phyloP scores from a whole-genome alignment of 2,888 invertebrate genomes.

The Hemistola chrysoprasaria region DNA sequence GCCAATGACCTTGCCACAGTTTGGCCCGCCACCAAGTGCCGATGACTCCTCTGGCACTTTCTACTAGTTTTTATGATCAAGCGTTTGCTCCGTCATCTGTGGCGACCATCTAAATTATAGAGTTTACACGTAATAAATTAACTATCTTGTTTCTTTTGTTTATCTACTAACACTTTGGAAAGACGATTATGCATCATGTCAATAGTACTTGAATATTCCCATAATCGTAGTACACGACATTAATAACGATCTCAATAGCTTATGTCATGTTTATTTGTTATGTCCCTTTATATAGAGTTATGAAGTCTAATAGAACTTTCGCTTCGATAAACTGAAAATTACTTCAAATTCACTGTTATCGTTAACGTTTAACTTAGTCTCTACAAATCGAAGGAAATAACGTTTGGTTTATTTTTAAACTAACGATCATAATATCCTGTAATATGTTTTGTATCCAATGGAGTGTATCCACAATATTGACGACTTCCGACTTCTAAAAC shows the following conservation, averaged over 20 bases:
- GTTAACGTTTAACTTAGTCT: neutral
- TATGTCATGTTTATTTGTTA: conserved; percentile 43
- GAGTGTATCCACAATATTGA: conserved; percentile 15
- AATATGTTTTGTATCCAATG: conserved; percentile 14
- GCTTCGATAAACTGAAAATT: conserved; percentile 13
- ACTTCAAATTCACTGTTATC: conserved; percentile 1
- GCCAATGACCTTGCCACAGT: conserved; percentile 73
- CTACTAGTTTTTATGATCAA: conserved; percentile 61
- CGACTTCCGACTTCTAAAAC: conserved; percentile 13
- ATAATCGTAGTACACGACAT: conserved; percentile 22
- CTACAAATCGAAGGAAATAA: conserved; percentile 8
- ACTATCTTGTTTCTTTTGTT: conserved; percentile 30
- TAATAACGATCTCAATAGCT: conserved; percentile 41
- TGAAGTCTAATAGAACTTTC: conserved; percentile 34
- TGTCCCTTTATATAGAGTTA: conserved; percentile 41
- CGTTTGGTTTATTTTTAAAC: conserved; percentile 9
- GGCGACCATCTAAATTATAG: conserved; percentile 31
- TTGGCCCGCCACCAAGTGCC: conserved; percentile 73
- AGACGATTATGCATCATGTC: conserved; percentile 25
- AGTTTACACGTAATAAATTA: conserved; percentile 36
- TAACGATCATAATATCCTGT: conserved; percentile 13
- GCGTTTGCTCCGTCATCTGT: conserved; percentile 15
- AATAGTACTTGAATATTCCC: conserved; percentile 7
- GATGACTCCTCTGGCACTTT: conserved; percentile 74
- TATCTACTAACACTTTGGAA: conserved; percentile 6